Conservation (phyloP, 1,140 invertebrate species). For the Scaptomyza graminum region DNA sequence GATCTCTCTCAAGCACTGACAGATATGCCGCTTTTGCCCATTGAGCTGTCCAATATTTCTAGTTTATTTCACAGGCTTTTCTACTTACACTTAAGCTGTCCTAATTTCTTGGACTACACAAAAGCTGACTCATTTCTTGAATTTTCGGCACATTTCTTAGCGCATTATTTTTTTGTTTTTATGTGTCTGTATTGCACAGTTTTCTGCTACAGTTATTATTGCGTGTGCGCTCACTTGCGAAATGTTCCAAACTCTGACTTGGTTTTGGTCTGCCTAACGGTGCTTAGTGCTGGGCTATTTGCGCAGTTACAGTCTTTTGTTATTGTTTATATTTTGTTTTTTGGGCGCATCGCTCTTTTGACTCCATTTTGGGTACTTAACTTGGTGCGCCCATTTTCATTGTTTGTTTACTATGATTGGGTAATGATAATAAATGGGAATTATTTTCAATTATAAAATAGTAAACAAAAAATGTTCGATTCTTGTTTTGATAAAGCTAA, state of each 20-base stretch:
- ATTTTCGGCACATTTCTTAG: slow-evolving; percentile 29
- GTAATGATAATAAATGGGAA: slow-evolving; percentile 15
- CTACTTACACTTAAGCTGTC: slow-evolving; percentile 13
- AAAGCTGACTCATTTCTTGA: slow-evolving; percentile 32
- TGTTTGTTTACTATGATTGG: slow-evolving; percentile 26
- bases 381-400: slow-evolving; percentile 12
- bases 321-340: neutral
- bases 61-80: neutral
- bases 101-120: slow-evolving; percentile 12
- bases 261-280: slow-evolving; percentile 24
- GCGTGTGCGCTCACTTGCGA: slow-evolving; percentile 49
- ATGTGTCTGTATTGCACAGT: slow-evolving; percentile 7
- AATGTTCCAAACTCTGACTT: slow-evolving; percentile 22
- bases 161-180: slow-evolving; percentile 14
- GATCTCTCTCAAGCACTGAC: slow-evolving; percentile 10
- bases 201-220: slow-evolving; percentile 55
- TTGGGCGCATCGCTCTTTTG: slow-evolving; percentile 6
- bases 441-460: slow-evolving; percentile 14
- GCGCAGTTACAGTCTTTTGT: slow-evolving; percentile 19
- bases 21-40: neutral
- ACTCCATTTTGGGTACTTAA: neutral
- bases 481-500: neutral
- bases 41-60: neutral
- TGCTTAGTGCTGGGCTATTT: slow-evolving; percentile 24
- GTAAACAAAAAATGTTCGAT: neutral